These are phyloP conservation scores for Aplocera efformata DNA, from an alignment of 2,888 invertebrate species.

Conservation along the genomic window DNA sequence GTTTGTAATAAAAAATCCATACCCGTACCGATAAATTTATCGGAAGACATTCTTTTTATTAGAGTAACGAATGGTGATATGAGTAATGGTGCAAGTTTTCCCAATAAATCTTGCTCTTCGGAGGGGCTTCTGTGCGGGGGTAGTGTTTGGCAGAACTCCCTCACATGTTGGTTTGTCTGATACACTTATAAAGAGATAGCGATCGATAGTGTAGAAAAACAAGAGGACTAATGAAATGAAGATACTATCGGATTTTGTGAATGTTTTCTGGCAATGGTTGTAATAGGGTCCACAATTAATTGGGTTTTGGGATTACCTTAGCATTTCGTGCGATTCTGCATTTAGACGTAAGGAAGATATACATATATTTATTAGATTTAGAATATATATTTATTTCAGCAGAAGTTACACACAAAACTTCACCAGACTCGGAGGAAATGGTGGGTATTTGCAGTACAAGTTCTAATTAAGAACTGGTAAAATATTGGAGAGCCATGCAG, in stretches of 20 bases:
- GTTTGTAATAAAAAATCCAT: constrained; percentile 69
- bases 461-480: no score
- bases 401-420: no score
- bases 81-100: constrained; percentile 75
- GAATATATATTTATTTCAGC: no score
- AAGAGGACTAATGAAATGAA: constrained; percentile 21
- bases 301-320: constrained; percentile 7
- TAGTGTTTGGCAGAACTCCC: constrained; percentile 65
- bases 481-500: no score
- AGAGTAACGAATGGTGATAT: constrained; percentile 78
- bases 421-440: no score
- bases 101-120: constrained; percentile 73
- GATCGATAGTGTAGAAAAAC: constrained; percentile 52
- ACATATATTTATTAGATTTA: no score
- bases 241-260: constrained; percentile 1
- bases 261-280: constrained; percentile 11
- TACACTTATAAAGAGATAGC: constrained; percentile 57
- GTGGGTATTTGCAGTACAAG: no score
- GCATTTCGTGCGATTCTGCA: no score
- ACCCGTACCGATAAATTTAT: constrained; percentile 68
- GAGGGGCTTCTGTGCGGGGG: constrained; percentile 59
- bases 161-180: constrained; percentile 59
- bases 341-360: no score
- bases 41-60: constrained; percentile 76
- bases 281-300: constrained; percentile 13